Conservation (phyloP, 1,140 invertebrate genomes). For the Anoplophora glabripennis region DNA sequence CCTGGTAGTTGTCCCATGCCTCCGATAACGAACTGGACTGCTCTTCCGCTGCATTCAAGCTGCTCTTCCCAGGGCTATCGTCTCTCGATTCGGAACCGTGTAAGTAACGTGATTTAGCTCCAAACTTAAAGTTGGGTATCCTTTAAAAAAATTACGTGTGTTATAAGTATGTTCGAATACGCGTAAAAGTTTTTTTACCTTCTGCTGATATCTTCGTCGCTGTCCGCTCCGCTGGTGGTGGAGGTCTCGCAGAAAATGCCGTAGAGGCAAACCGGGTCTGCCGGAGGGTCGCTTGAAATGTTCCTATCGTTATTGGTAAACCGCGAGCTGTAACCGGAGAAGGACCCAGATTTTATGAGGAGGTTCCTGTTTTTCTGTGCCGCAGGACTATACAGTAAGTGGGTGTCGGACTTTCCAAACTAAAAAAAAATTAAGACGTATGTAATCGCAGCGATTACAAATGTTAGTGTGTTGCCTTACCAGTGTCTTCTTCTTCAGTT, state of each 20-base stretch:
- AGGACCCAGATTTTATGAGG: conserved; percentile 66
- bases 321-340: conserved; percentile 60
- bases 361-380: conserved; percentile 22
- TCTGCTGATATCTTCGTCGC: conserved; percentile 40
- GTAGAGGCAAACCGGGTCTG: conserved; percentile 38
- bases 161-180: background rate
- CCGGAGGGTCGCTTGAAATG: conserved; percentile 60
- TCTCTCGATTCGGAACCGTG: conserved; percentile 34
- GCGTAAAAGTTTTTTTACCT: conserved; percentile 27
- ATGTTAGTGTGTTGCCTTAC: conserved; percentile 39
- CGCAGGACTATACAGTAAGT: conserved; percentile 22
- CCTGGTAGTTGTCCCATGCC: conserved; percentile 80
- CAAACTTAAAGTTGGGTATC: conserved; percentile 37
- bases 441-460: background rate
- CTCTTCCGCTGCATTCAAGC: conserved; percentile 52
- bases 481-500: conserved; percentile 60
- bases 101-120: conserved; percentile 34
- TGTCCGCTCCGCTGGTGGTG: conserved; percentile 47
- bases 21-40: conserved; percentile 80
- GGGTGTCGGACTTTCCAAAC: conserved; percentile 36
- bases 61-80: conserved; percentile 40
- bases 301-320: conserved; percentile 55
- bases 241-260: conserved; percentile 44
- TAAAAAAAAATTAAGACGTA: conserved; percentile 18
- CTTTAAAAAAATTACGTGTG: conserved; percentile 20